Percentiles rank a stretch among this genome's conserved stretches.
Evolutionary conservation across 2,797 vertebrate genomes (phyloP).

Genomic region (Menidia menidia): DNA sequence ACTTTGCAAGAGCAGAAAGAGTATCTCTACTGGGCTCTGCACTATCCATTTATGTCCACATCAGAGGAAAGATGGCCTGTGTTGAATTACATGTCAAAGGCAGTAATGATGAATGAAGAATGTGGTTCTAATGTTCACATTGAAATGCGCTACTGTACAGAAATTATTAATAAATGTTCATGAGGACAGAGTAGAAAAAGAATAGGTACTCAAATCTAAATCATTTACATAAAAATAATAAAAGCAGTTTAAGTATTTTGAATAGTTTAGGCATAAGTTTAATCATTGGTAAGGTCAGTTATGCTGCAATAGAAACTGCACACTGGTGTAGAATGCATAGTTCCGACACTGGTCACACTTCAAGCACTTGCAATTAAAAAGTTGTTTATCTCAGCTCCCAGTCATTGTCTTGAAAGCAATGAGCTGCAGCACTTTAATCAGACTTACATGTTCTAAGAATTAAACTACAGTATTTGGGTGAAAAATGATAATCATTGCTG

Average conservation of each 20-base stretch:
- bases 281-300: constrained; percentile 40
- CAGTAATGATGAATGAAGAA: constrained; percentile 34
- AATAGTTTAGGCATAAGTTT: constrained; percentile 32
- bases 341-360: constrained; percentile 73
- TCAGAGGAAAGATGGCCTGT: constrained; percentile 13
- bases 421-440: constrained; percentile 65
- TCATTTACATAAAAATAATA: constrained; percentile 18
- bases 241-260: constrained; percentile 20
- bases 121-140: constrained; percentile 15
- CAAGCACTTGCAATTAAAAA: constrained; percentile 78
- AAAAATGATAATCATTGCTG: constrained; percentile 60
- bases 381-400: constrained; percentile 71
- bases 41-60: constrained; percentile 31
- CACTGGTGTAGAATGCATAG: constrained; percentile 60
- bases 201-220: neutral
- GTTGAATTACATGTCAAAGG: constrained; percentile 37
- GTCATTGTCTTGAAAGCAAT: constrained; percentile 69
- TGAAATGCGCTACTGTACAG: neutral
- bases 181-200: neutral
- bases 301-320: constrained; percentile 33
- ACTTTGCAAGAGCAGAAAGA: constrained; percentile 23
- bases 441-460: constrained; percentile 50
- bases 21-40: constrained; percentile 13
- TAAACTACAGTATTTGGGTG: constrained; percentile 43
- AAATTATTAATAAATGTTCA: neutral